Evolutionary conservation across 1,140 invertebrate species (phyloP).

Genomic region (Aphis craccivora): DNA sequence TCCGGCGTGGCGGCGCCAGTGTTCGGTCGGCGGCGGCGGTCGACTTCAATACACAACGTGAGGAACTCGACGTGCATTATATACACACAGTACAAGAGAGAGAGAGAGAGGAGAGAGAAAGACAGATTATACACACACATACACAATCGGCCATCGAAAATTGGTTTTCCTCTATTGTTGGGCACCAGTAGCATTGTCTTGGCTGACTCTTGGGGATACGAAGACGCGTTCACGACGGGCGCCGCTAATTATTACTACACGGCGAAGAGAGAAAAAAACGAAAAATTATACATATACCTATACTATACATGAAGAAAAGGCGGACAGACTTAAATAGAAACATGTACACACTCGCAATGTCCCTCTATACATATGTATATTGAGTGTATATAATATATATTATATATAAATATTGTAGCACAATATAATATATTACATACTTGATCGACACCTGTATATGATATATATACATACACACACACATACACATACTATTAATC

Average conservation of each 20-base stretch:
- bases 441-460: background rate
- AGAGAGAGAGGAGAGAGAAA: background rate
- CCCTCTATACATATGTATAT: background rate
- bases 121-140: background rate
- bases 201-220: background rate
- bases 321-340: background rate
- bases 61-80: background rate
- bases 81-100: background rate
- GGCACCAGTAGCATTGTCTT: slow-evolving; percentile 45
- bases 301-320: background rate
- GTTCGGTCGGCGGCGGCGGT: slow-evolving; percentile 30
- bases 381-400: background rate
- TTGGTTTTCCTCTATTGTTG: slow-evolving; percentile 55
- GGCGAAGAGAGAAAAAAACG: background rate
- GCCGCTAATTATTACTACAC: slow-evolving; percentile 54
- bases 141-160: slow-evolving; percentile 49
- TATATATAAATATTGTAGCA: background rate
- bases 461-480: background rate
- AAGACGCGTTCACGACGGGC: slow-evolving; percentile 49
- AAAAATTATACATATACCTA: background rate
- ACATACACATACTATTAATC: background rate
- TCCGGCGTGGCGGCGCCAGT: slow-evolving; percentile 34
- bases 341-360: background rate
- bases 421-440: background rate
- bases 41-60: slow-evolving; percentile 39